Evolutionary conservation across 2,797 vertebrate genomes (phyloP).

Genomic region (Caiman crocodilus): DNA sequence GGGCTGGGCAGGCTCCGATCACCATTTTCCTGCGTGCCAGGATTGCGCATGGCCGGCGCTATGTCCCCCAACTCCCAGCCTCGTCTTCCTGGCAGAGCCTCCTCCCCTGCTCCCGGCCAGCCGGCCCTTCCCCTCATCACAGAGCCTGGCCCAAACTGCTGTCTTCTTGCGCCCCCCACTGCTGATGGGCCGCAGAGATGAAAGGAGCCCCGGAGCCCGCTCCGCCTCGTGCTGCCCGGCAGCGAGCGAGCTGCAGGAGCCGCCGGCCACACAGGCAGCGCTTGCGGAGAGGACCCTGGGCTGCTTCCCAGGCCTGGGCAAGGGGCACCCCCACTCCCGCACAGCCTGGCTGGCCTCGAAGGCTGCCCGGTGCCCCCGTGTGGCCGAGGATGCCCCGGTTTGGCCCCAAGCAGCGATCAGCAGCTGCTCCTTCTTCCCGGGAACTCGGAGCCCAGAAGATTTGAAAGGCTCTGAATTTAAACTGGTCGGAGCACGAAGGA

Average conservation of each 20-base stretch:
- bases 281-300: not conserved
- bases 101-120: not conserved
- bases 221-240: not conserved
- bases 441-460: too few species aligned
- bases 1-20: too few species aligned
- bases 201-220: constrained; percentile 56
- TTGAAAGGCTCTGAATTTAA: not conserved
- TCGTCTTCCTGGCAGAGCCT: not conserved
- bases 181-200: constrained; percentile 80
- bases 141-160: constrained; percentile 76
- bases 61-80: not conserved
- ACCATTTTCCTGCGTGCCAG: not conserved
- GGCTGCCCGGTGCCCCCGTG: not conserved
- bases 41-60: fast-evolving
- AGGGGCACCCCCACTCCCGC: too few species aligned
- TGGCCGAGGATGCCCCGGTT: fast-evolving
- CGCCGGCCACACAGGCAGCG: not conserved
- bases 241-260: not conserved
- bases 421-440: not conserved
- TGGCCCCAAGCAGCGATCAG: too few species aligned
- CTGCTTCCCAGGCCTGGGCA: too few species aligned
- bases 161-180: constrained; percentile 88
- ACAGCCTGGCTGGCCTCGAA: not conserved
- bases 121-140: constrained; percentile 52
- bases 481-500: not conserved